Percentiles rank a stretch among this genome's conserved stretches.
Evolutionary conservation across 1,140 invertebrate genomes (phyloP).

Genomic region (Drosophila chauvacae): DNA sequence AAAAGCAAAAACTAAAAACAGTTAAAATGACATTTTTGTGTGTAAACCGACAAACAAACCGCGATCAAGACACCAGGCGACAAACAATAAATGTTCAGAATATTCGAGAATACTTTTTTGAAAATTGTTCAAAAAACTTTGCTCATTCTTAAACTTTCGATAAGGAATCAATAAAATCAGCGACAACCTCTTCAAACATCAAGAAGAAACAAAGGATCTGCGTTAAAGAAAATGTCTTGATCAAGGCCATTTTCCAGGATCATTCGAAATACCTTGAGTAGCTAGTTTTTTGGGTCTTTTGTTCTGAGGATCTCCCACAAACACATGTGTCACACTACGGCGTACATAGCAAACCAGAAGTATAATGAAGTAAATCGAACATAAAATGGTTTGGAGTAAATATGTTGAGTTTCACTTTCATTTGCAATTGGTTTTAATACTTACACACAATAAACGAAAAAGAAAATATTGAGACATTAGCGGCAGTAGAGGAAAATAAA

Average conservation of each 20-base stretch:
- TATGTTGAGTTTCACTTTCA: constrained; percentile 45
- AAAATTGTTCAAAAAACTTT: constrained; percentile 22
- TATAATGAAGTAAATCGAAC: constrained; percentile 36
- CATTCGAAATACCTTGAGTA: constrained; percentile 14
- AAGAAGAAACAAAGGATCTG: not conserved
- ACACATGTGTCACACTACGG: constrained; percentile 31
- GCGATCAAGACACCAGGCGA: constrained; percentile 25
- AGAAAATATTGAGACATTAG: constrained; percentile 40
- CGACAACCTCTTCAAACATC: not conserved
- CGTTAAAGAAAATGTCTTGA: constrained; percentile 1
- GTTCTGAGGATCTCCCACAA: constrained; percentile 44
- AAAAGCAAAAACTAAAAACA: constrained; percentile 34
- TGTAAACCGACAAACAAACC: constrained; percentile 27
- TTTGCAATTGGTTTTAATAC: constrained; percentile 57
- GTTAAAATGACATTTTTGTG: constrained; percentile 53
- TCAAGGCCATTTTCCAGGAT: constrained; percentile 2
- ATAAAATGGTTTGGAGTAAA: constrained; percentile 25
- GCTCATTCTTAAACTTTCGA: constrained; percentile 9
- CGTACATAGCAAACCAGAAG: constrained; percentile 33
- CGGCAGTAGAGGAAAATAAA: constrained; percentile 47
- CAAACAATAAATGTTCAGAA: constrained; percentile 30
- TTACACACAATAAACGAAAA: constrained; percentile 32
- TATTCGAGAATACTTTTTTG: constrained; percentile 15
- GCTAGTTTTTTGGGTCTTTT: constrained; percentile 24
- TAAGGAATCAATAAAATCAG: constrained; percentile 8